These are phyloP conservation scores for Masnerella sp. DNA, from an alignment of 2,888 invertebrate species.

Conservation along the genomic window DNA sequence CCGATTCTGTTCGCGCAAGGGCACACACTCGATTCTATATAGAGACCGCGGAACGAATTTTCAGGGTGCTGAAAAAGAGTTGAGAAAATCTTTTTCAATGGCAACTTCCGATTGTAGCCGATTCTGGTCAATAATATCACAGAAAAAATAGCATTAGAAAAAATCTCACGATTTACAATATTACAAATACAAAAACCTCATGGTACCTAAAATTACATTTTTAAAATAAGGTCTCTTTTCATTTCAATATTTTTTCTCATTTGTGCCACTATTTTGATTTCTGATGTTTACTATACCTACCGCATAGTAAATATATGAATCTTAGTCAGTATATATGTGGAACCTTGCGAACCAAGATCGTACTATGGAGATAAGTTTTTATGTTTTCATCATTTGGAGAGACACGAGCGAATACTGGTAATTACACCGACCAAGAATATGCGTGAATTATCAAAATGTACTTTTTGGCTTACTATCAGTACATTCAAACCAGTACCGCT, in stretches of 20 bases:
- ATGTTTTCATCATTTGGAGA: background rate
- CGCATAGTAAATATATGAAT: too few relatives aligned
- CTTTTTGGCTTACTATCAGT: background rate
- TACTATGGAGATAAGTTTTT: background rate
- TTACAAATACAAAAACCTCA: too few relatives aligned
- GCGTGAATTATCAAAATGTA: background rate
- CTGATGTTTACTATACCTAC: too few relatives aligned
- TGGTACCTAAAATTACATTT: too few relatives aligned
- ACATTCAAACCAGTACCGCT: conserved; percentile 7
- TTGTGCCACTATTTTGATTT: too few relatives aligned
- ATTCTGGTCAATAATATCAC: too few relatives aligned
- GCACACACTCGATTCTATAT: background rate
- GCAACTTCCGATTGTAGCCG: background rate
- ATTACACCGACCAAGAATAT: background rate
- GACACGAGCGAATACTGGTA: background rate
- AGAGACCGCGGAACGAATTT: background rate
- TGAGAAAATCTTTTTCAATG: background rate
- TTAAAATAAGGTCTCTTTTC: too few relatives aligned
- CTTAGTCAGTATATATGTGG: too few relatives aligned
- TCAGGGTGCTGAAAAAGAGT: background rate
- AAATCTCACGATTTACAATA: too few relatives aligned
- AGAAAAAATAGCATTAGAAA: too few relatives aligned
- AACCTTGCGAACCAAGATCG: too few relatives aligned
- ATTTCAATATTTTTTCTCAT: too few relatives aligned
- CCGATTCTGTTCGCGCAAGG: background rate